Conservation (phyloP, 2,797 vertebrate species). For the Enteromius trimaculatus region DNA sequence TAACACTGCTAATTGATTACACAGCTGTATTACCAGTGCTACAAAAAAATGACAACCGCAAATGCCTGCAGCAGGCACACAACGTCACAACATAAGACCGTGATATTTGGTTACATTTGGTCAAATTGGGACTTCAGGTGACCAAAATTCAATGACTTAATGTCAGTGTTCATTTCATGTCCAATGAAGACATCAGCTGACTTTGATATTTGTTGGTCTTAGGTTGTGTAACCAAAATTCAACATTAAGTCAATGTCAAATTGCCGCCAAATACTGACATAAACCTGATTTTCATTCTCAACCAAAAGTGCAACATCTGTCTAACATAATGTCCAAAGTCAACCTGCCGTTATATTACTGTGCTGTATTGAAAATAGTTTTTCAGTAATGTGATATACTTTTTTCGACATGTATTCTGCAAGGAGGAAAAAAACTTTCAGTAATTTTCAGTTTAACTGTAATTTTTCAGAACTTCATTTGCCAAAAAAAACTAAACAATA, state of each 20-base stretch:
- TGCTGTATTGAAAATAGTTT: neutral
- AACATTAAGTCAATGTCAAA: neutral
- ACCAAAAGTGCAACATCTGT: neutral
- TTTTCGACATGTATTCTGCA: conserved; percentile 3
- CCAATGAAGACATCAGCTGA: neutral
- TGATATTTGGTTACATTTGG: neutral
- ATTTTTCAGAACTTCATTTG: neutral
- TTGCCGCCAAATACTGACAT: neutral
- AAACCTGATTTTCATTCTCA: too few relatives aligned
- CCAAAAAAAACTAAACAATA: neutral
- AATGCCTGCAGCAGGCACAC: neutral
- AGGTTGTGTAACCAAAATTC: neutral
- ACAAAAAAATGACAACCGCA: neutral
- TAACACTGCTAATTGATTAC: neutral
- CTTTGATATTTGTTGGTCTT: neutral
- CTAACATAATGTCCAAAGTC: neutral
- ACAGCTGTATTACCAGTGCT: neutral
- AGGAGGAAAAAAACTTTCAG: too few relatives aligned
- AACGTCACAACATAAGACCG: neutral
- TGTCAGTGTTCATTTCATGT: neutral
- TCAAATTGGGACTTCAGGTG: neutral
- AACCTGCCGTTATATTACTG: too few relatives aligned
- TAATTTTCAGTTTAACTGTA: too few relatives aligned
- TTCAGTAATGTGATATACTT: neutral
- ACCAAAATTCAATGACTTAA: too few relatives aligned